Base-by-base conservation (phyloP, 1,140 invertebrate species). In the Physella acuta region DNA sequence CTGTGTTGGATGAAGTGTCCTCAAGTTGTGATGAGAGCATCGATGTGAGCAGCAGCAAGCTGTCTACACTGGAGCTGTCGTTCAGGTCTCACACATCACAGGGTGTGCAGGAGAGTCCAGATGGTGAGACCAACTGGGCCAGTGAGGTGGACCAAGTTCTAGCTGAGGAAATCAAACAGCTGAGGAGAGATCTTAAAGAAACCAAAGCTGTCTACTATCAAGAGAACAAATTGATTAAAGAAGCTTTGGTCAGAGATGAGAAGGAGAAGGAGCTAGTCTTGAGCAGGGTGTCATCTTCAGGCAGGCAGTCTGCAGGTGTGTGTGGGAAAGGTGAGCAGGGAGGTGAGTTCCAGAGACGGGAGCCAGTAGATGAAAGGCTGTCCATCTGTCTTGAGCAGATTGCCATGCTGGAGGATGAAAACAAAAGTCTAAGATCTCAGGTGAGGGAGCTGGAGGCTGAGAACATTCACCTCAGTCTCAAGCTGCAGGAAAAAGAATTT, bases 121-220 rank as follows among this genome's bases (percentile, higher is more conserved):
- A n/a, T n/a, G n/a, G n/a, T n/a, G n/a, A n/a, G n/a, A n/a, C n/a
- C n/a, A n/a, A n/a, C n/a, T n/a, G n/a, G n/a, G n/a, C n/a, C n/a
- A n/a, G n/a, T n/a, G n/a, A n/a, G n/a, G 31, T 52, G 44, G 71
- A 72, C 66, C 56, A 67, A 34, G 28, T 53, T 64, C 62, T 68
- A 11, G 55, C 31, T n/a, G 67, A 68, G 60, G 68, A 74, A 49
- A 44, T 70, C 20, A 74, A 24, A 20, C 30, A 58, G n/a, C 44
- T 73, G 63, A 64, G 68, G 65, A 53, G 61, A 37, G 73, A 75
- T 66, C 55, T 71, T 52, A 73, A 71, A n/a, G 77, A 81, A 63
- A 81, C 78, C 26, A 80, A 79, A 68, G 75, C 77, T 36, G 69
- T 79, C 3, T 80, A 79, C 73, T 73, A 73, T n/a, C 72, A 76